Percentiles rank a stretch among this genome's conserved stretches.
Conservation (phyloP, 2,797 vertebrate genomes). For the Thripadectes ignobilis region DNA sequence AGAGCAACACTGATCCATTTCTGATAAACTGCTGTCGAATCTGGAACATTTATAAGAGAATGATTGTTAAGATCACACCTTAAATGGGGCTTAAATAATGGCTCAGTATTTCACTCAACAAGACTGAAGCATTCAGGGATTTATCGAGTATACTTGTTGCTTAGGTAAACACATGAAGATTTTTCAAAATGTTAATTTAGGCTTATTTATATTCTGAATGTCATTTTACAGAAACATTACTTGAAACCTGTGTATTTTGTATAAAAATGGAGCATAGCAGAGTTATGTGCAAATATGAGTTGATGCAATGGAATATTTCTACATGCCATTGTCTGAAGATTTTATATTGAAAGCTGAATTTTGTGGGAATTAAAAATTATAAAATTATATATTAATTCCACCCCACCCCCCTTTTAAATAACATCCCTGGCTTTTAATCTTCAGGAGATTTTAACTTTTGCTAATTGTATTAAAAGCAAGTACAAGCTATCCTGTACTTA, state of each 20-base stretch:
- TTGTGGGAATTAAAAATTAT: not conserved
- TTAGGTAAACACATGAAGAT: not conserved
- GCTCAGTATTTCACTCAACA: not conserved
- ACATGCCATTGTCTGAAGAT: not conserved
- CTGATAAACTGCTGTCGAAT: not conserved
- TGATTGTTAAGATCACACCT: not conserved
- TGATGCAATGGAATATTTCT: not conserved
- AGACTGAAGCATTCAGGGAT: not conserved
- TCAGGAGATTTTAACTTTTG: not conserved
- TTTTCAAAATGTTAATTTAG: constrained; percentile 16
- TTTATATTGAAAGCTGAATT: not conserved
- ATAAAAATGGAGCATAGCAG: not conserved
- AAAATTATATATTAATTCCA: not conserved
- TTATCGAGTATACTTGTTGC: not conserved
- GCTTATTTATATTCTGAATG: not conserved
- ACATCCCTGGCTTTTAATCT: not conserved
- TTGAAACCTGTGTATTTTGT: not conserved
- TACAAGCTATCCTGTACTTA: not conserved
- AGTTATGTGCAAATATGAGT: not conserved
- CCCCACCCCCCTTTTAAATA: not conserved
- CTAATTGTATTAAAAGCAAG: constrained; percentile 28
- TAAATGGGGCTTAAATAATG: not conserved
- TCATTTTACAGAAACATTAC: not conserved
- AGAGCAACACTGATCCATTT: not conserved
- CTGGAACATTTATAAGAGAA: not conserved